phyloP scores from a whole-genome alignment of 2,888 invertebrate genomes.

The Protula sp. region DNA sequence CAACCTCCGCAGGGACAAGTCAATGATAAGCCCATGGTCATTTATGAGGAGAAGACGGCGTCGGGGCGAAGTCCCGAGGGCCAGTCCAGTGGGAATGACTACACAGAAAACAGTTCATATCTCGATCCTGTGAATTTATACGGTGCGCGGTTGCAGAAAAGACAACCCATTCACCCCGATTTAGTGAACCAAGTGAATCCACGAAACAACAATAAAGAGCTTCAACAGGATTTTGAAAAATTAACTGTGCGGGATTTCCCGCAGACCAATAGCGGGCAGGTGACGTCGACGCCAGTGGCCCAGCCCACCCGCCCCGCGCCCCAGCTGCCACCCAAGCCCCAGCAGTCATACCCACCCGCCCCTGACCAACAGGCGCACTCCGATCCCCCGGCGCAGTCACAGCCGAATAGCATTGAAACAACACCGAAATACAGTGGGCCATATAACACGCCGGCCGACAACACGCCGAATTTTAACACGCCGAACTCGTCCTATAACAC shows the following conservation, averaged over 20 bases:
- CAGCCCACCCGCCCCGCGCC: background rate
- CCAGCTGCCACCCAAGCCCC: background rate
- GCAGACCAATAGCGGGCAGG: background rate
- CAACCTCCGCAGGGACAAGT: background rate
- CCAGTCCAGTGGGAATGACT: conserved; percentile 7
- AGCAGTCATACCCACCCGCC: too few relatives aligned
- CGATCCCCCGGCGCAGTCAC: background rate
- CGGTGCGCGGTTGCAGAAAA: background rate
- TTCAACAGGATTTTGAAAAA: background rate
- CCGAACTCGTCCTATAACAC: background rate
- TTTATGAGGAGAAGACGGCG: background rate
- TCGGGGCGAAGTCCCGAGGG: conserved; percentile 10
- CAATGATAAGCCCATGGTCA: background rate
- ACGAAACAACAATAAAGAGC: conserved; percentile 3
- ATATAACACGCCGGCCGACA: background rate
- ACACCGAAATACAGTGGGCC: background rate
- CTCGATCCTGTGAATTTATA: background rate
- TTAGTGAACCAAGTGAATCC: too few relatives aligned
- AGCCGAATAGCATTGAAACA: background rate
- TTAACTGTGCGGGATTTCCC: background rate
- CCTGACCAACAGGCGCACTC: background rate
- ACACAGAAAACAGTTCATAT: conserved; percentile 1
- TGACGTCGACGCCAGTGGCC: background rate
- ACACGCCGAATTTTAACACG: background rate
- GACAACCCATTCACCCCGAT: too few relatives aligned